Base-by-base conservation (phyloP, 2,888 invertebrate genomes). In the Sialis fuliginosa region DNA sequence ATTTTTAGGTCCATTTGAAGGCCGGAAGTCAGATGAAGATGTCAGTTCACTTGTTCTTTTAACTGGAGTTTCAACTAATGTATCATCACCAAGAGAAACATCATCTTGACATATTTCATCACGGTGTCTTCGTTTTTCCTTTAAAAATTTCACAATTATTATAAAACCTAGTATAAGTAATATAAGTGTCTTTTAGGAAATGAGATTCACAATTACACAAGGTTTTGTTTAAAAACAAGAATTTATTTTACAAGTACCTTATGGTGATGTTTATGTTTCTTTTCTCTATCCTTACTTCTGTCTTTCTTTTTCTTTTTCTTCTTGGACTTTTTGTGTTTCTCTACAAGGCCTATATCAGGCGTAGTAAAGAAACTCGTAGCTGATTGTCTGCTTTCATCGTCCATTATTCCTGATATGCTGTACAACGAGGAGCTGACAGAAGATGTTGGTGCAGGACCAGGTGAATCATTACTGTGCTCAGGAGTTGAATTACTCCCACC, bases 241-340 rank as follows among this genome's bases (percentile, higher is more conserved):
- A 39, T 13, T 30, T 35, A 40, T 1, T 49, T 43, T 9, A 22
- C 45, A 47, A 50, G 54, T 50, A 61, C 60, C 56, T 75, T 80
- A 56, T 81, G 80, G 57, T 81, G 80, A 58, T 80, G 79, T 51
- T 81, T 80, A 57, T 82, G 80, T 51, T 80, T 77, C 56, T 80
- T 77, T 55, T 80, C 79, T 48, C 77, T 72, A 55, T 75, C 75
- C 48, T 71, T 70, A 48, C 60, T 59, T 46, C 68, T 66, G 55
- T 77, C 75, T 61, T 82, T 83, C 65, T 83, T 84, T 67, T 83
- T 84, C 63, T 84, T 83, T 60, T 83, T 83, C 63, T 83, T 83
- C 57, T 83, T 82, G 0, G 78, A 71, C 57, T 81, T 81, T 53
- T 81, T 82, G 54, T 80, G 79, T 4, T 73, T 71, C 43, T 68